Base-by-base conservation (phyloP, 2,888 invertebrate species). In the Phoenoteleia sp. region DNA sequence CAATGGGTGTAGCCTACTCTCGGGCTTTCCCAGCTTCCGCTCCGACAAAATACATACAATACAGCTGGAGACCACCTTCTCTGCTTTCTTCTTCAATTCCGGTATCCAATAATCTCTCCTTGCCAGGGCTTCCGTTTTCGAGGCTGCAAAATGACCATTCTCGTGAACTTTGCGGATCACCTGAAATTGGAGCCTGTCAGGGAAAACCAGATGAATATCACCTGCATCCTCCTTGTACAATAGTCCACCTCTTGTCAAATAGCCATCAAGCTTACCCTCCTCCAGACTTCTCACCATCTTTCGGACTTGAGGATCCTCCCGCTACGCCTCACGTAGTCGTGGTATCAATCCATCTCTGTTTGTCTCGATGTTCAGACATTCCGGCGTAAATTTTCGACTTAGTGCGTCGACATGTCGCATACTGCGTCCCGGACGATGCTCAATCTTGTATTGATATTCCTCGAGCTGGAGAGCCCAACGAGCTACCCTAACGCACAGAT, bases 61-160 rank as follows among this genome's bases (percentile, higher is more conserved):
- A 27, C 71, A 71, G 11, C 27, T 71, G 11, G 45, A 56, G 25
- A 71, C 39, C n/a, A 71, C 54, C 9, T 45, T 42, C 1, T 23
- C n/a, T 4, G 47, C 49, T 17, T 72, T 72, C 7, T 15, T 19
- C 1, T 42, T 52, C 2, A 81, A 29, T 13, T 36, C 17, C 0
- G 49, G 60, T 11, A 81, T 67, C 36, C 72, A 74, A 52, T 67
- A 81, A 7, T 75, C 52, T 17, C 29, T 27, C 15, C 23, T 19
- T 13, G 56, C n/a, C 9, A 81, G 15, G 2, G 25, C 29, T 36
- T 69, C 45, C 0, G 62, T 60, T 21, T 21, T 27, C 13, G 69
- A 52, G 0, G 17, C 23, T 3, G 54, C 62, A 36, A 75, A 81
- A 69, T 81, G 69, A 2, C 81, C 72, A 5, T 36, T 60, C 5